Base-by-base conservation (phyloP, 2,888 invertebrate species). In the Sinopyrophorus schimmeli region DNA sequence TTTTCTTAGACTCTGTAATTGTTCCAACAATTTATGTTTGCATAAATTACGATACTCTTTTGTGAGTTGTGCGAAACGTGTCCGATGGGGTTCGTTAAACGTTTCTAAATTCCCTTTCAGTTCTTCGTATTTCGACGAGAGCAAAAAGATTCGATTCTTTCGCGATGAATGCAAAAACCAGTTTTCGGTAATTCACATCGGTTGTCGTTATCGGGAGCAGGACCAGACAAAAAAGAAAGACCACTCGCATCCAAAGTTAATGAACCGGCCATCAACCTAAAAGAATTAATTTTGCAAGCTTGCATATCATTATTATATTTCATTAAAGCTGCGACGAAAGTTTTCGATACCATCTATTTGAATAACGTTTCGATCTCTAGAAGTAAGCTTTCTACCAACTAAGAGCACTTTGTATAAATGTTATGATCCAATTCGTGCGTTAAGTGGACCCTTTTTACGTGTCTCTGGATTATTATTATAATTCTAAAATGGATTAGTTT, bases 151-250 rank as follows among this genome's bases (percentile, higher is more conserved):
- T n/a, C n/a, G n/a, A n/a, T n/a, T 24, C 24, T 24, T 24, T n/a
- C n/a, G n/a, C n/a, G n/a, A n/a, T n/a, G n/a, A n/a, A n/a, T 3
- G 9, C 11, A 27, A 16, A 34, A 27, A 38, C 27, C 38, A 17
- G 38, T 27, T 38, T 26, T 26, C 38, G 38, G 38, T 38, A 38
- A 27, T 38, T 38, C 38, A 38, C 38, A 11, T 12, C 4, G 11
- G 7, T 30, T 12, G 7, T 18, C 17, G 10, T 15, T 26, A 20
- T 24, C 32, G 32, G 17, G 34, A 18, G 32, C 27, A 34, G 26
- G 42, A 18, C 28, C 37, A 37, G 35, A 37, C 44, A 44, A 37
- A 44, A 35, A 44, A 44, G 37, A 37, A 44, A 44, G 35, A 44
- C 28, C 27, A 15, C 14, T 16, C 28, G 15, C n/a, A 37, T 30